Base-by-base conservation (phyloP, 2,888 invertebrate species). In the Drosophila meridionalis region DNA sequence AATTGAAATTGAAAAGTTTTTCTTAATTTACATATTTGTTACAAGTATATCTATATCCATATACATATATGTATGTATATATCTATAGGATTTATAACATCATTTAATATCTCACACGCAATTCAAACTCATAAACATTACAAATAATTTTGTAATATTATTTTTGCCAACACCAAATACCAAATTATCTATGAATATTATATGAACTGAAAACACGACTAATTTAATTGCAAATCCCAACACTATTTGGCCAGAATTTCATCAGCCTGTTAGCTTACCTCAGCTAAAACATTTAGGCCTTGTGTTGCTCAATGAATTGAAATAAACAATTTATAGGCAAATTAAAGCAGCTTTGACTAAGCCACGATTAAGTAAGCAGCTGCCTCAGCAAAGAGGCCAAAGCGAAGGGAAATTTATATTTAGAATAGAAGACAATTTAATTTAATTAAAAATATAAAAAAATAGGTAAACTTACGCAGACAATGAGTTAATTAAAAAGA, bases 251-350 rank as follows among this genome's bases (percentile, higher is more conserved):
- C 14, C 0, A n/a, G 30, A 2, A 3, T 9, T 12, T 52, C 12
- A 12, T 20, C 12, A 26, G 20, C 0, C 2, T 36, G 30, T 6
- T 20, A 6, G 6, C 11, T 30, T 30, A 4, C 4, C 48, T n/a
- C 20, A 12, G 3, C 34, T 12, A 6, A 42, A 42, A 30, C 12
- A 43, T 12, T 43, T 43, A 20, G 32, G 20, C 20, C 20, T 32
- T 20, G n/a, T 1, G 4, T 2, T 14, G 2, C 3, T 45, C 40
- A 30, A n/a, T 48, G 30, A 60, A 61, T 60, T 64, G 34, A 60
- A 42, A 58, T 73, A 58, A 48, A 30, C 40, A n/a, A 57, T 73
- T 78, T 53, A n/a, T 42, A 40, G 48, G 52, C 60, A 45, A 73
- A 62, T 70, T 28, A 38, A 61, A 60, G n/a, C 12, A 12, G 32